phyloP scores from a whole-genome alignment of 2,113 vertebrate species.

The Uria aalge region DNA sequence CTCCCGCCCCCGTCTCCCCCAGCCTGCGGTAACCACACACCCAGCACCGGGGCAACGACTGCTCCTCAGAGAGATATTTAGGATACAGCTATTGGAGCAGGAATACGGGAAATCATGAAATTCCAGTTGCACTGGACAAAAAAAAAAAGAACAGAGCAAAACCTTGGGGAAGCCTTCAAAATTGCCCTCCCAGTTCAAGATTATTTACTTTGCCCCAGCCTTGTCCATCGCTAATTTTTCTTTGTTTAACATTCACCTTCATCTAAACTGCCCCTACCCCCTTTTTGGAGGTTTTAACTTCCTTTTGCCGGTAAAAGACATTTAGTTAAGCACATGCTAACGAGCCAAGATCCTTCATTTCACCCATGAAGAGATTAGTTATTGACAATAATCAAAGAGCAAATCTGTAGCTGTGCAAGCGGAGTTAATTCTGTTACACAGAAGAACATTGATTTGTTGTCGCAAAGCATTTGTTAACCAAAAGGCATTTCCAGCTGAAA shows the following conservation, averaged over 20 bases:
- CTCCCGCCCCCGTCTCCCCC: neutral
- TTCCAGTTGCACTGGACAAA: neutral
- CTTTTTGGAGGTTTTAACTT: neutral
- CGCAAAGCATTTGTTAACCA: neutral
- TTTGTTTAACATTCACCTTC: neutral
- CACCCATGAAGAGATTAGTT: neutral
- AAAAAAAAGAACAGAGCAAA: neutral
- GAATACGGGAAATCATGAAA: neutral
- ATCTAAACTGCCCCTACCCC: neutral
- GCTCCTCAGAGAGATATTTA: neutral
- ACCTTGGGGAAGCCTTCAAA: neutral
- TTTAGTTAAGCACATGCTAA: neutral
- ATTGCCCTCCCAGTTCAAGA: neutral
- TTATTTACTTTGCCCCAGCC: neutral
- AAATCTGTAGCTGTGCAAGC: constrained; percentile 17
- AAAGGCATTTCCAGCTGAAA: neutral
- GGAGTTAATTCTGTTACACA: constrained; percentile 68
- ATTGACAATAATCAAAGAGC: constrained; percentile 73
- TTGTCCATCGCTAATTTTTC: neutral
- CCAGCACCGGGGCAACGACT: accelerated
- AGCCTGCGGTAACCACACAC: accelerated
- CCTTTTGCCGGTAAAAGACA: neutral
- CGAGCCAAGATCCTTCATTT: neutral
- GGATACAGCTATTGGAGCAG: neutral
- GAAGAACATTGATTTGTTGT: constrained; percentile 74